Percentiles rank a stretch among this genome's conserved stretches.
Conservation (phyloP, 2,113 vertebrate genomes). For the Prunella himalayana region DNA sequence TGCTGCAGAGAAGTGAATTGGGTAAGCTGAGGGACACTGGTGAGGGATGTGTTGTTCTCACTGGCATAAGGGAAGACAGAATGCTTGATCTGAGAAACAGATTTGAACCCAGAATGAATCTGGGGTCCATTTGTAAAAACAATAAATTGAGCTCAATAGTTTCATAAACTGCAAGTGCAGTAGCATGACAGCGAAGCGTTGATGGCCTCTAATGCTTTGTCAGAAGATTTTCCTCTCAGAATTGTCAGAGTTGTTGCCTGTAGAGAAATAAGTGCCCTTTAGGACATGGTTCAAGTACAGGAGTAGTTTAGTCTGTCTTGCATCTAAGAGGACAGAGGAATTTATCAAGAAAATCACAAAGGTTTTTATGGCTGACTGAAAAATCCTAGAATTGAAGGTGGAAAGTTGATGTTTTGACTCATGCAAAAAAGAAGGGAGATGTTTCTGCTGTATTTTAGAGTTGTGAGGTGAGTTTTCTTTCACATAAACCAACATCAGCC, state of each 20-base stretch:
- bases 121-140: not conserved
- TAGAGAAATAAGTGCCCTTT: slow-evolving; percentile 26
- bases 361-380: slow-evolving; percentile 17
- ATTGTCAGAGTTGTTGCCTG: not conserved
- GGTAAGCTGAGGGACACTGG: not conserved
- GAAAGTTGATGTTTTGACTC: slow-evolving; percentile 48
- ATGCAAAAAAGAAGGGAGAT: not conserved
- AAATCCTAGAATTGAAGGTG: not conserved
- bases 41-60: not conserved
- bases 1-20: not conserved
- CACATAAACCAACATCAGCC: slow-evolving; percentile 26
- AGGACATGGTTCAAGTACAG: slow-evolving; percentile 28
- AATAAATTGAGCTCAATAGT: not conserved
- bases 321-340: not conserved
- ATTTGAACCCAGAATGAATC: not conserved
- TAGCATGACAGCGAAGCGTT: slow-evolving; percentile 2
- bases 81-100: not conserved
- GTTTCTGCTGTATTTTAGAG: slow-evolving; percentile 34
- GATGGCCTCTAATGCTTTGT: slow-evolving; percentile 33
- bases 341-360: not conserved
- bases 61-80: not conserved
- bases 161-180: slow-evolving; percentile 22
- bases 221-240: slow-evolving; percentile 46
- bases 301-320: slow-evolving; percentile 52
- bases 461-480: not conserved